Evolutionary conservation across 2,797 vertebrate species (phyloP).

Genomic region (Selene dorsalis): DNA sequence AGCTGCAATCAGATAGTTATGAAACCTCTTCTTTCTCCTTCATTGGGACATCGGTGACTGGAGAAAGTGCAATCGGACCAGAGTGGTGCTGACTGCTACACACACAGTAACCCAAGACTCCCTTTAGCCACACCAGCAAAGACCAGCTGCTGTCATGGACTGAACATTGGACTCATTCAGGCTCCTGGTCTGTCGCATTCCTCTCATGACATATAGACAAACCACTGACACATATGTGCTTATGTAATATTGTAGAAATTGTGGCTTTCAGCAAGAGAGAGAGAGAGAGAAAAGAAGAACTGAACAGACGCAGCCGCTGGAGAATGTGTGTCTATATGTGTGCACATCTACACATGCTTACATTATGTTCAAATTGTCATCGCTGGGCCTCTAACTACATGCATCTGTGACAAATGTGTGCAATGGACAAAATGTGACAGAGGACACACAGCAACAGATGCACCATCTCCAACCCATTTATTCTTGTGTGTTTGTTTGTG

Average conservation of each 20-base stretch:
- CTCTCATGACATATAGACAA: slow-evolving; percentile 27
- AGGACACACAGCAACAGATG: slow-evolving; percentile 37
- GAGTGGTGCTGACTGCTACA: slow-evolving; percentile 16
- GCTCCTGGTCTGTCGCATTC: slow-evolving; percentile 40
- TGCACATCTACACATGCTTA: not conserved
- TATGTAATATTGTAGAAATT: slow-evolving; percentile 16
- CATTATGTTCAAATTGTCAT: not conserved
- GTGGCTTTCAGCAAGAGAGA: not conserved
- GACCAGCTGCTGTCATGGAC: slow-evolving; percentile 33
- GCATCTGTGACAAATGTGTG: not conserved
- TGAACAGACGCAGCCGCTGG: not conserved
- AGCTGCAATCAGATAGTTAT: slow-evolving; percentile 41
- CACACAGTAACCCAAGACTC: not conserved
- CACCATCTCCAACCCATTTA: not conserved
- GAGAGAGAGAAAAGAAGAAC: not conserved
- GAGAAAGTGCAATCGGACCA: slow-evolving; percentile 29
- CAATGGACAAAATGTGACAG: not conserved
- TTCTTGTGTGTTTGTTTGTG: not conserved
- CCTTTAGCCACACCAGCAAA: not conserved
- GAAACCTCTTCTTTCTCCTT: slow-evolving; percentile 43
- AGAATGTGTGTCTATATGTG: not conserved
- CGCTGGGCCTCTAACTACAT: not conserved
- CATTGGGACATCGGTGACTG: slow-evolving; percentile 52
- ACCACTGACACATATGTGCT: not conserved
- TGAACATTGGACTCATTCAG: slow-evolving; percentile 34